Evolutionary conservation across 2,797 vertebrate species (phyloP), one percentile per base, ranked within the genome.

Genomic region (Cirrhinus molitorella): DNA sequence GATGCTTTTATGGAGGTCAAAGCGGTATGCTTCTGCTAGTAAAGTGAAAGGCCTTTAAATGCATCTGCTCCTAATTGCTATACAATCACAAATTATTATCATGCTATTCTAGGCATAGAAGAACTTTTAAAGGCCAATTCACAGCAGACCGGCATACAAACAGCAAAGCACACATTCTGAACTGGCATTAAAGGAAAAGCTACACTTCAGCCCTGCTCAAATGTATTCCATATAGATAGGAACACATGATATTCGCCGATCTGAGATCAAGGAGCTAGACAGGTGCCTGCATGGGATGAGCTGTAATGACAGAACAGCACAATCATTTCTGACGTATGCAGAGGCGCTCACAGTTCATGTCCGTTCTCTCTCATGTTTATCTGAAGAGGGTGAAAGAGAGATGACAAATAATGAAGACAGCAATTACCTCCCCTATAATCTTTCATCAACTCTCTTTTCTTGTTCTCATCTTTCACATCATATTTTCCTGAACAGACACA

Each of bases 401-500:
- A 83, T 66, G 78, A 21, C 68, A 85, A 76, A 87, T 79, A 63
- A 51, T 45, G n/a, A 81, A 77, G 49, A 47, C 68, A 34, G 51
- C 73, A 79, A 88, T 88, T 81, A 83, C 76, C 77, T 68, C 68
- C 78, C 37, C 71, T 80, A 57, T 83, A 71, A 87, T 86, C 86
- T 90, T 80, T 85, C 43, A 61, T 61, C 85, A 79, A 71, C 67
- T 66, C 40, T 55, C 51, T 67, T 82, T 87, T 73, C 65, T 66
- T 72, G 57, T 67, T 70, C 67, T 71, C 61, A 80, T 83, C 73
- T 80, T 73, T 85, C 45, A 57, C 66, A 67, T 76, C 28, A 73
- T 17, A 63, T 73, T 73, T 80, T 81, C 40, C 28, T 47, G 63
- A 84, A 83, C 40, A 82, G 77, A 90, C 72, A 71, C 77, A 82